Conservation (phyloP, 1,140 invertebrate genomes). For the Ostrea denselamellosa region DNA sequence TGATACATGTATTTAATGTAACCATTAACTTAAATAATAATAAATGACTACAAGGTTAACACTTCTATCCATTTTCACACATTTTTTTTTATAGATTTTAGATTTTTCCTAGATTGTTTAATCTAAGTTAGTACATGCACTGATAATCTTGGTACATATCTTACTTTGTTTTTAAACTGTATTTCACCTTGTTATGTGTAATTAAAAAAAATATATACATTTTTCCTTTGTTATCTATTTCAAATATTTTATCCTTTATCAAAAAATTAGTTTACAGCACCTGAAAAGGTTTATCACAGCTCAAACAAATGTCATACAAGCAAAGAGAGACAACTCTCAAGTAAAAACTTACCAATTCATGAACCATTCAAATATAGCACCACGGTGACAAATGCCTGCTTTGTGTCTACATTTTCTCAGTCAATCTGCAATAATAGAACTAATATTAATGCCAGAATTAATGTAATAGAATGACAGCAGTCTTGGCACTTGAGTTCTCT, state of each 20-base stretch:
- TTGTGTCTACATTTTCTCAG: background rate
- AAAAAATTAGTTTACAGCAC: background rate
- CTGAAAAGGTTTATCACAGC: background rate
- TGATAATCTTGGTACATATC: too few relatives aligned
- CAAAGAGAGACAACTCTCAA: background rate
- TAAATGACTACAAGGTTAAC: background rate
- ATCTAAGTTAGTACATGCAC: too few relatives aligned
- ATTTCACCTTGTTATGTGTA: too few relatives aligned
- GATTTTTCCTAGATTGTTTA: too few relatives aligned
- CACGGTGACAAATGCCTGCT: conserved; percentile 4
- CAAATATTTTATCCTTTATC: too few relatives aligned
- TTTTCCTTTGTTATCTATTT: too few relatives aligned
- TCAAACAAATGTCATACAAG: background rate
- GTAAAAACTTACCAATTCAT: background rate
- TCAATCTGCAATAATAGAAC: background rate
- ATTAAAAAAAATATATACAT: too few relatives aligned
- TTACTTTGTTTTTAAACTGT: too few relatives aligned
- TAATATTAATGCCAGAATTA: background rate
- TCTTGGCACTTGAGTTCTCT: background rate
- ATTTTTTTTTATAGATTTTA: background rate
- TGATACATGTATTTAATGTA: background rate
- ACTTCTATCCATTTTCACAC: background rate
- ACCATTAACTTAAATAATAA: too few relatives aligned
- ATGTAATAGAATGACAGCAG: background rate
- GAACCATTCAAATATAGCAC: conserved; percentile 30